Base-by-base conservation (phyloP, 2,888 invertebrate genomes). In the Fragum whitleyi region DNA sequence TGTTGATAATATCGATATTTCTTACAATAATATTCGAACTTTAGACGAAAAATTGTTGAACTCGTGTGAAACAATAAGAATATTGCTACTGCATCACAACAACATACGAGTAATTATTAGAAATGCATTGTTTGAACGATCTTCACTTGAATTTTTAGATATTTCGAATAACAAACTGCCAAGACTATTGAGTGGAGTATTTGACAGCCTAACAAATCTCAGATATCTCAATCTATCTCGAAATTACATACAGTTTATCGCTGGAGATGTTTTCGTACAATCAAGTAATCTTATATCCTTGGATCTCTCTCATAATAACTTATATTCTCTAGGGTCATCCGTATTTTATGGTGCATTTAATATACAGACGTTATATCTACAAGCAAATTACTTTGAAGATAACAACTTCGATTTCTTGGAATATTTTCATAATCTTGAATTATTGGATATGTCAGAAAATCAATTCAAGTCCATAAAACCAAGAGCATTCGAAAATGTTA, bases 181-280 rank as follows among this genome's bases (percentile, higher is more conserved):
- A 21, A 21, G 65, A 42, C 32, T 65, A 6, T n/a, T 32, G 42
- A 42, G 42, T 21, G 65, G 65, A 21, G 11, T 65, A 23, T 65
- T 65, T 65, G 65, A 65, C 36, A 65, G 42, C 42, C 36, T 65
- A 19, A 23, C 21, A 23, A 65, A 42, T 42, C 42, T 65, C 14
- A 65, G 36, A 65, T 65, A n/a, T 21, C 39, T 65, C 42, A 42
- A 65, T 42, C 65, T 65, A 16, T 65, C 65, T 26, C 65, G 39
- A n/a, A 65, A 65, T 42, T 19, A 65, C 5, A 65, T 65, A 65
- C 14, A 42, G 19, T 65, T 42, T 42, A 65, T 65, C 5, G 23
- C 65, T 7, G 28, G 36, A 5, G 42, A 36, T 26, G 65, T n/a
- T 11, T 65, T 65, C 23, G n/a, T 39, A 42, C 65, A 21, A 23